Percentiles rank a stretch among this genome's conserved stretches.
Evolutionary conservation across 2,797 vertebrate genomes (phyloP).

Genomic region (Phoebastria nigripes): DNA sequence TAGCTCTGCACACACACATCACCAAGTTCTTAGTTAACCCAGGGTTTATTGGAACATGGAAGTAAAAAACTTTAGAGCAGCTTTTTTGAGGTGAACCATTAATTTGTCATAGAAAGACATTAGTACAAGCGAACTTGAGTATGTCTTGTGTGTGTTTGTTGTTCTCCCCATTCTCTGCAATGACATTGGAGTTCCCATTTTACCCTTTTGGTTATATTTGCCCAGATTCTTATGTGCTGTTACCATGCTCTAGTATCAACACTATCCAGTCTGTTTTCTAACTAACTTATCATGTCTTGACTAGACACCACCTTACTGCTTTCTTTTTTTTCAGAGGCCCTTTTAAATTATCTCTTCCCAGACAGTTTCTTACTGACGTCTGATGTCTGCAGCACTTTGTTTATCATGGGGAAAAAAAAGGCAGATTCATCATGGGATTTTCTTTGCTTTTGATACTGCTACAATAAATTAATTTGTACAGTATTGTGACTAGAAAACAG

Average conservation of each 20-base stretch:
- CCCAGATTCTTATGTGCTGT: conserved; percentile 11
- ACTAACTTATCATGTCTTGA: background rate
- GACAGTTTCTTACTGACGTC: conserved; percentile 35
- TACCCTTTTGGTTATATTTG: background rate
- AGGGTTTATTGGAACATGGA: background rate
- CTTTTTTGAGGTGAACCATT: background rate
- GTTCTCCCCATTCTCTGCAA: background rate
- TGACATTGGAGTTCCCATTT: background rate
- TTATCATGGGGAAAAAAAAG: background rate
- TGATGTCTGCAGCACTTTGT: conserved; percentile 31
- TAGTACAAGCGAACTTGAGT: background rate
- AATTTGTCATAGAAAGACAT: background rate
- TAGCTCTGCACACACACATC: background rate
- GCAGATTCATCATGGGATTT: conserved; percentile 16
- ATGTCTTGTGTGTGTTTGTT: background rate
- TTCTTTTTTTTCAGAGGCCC: conserved; percentile 4
- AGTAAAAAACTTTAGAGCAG: background rate
- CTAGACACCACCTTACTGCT: background rate
- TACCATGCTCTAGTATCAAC: conserved; percentile 1
- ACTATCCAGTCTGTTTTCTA: conserved; percentile 39
- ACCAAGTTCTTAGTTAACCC: background rate
- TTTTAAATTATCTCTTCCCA: conserved; percentile 46
- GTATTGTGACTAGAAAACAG: background rate
- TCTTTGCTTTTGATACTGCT: background rate
- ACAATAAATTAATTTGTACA: background rate